Evolutionary conservation across 2,888 invertebrate genomes (phyloP), one percentile per base, ranked within the genome.

Genomic region (Lomographa bimaculata): DNA sequence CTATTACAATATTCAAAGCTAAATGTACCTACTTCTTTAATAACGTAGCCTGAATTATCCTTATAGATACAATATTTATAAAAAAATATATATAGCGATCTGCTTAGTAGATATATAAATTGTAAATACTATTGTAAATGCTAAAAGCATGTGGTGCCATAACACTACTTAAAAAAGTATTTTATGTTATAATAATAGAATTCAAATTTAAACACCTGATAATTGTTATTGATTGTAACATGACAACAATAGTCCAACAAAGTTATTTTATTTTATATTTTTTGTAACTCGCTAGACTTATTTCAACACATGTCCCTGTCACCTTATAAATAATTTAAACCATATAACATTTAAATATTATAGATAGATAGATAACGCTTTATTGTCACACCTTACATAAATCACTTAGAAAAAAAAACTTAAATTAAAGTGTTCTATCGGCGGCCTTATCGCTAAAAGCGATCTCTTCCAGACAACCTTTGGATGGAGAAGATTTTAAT

Each of bases 101-200:
- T 66, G 64, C 63, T 62, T 62, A 57, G 52, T 49, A 54, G 54
- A 64, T 52, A 52, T 41, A 49, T 62, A 68, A 27, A 57, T 47
- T 79, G 74, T 79, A 77, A 64, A 79, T 80, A 74, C 60, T 57
- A 60, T 62, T 64, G 58, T 65, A 60, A 72, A 72, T 86, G 86
- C 85, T 89, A 50, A 80, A 83, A 86, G 89, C 87, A 85, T 85
- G 78, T 74, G 78, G 87, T 89, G 89, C 89, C 89, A 89, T 89
- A 75, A 79, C 77, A 80, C 75, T 78, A 74, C 76, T 79, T 35
- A 33, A 33, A 37, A 66, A 34, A 77, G 70, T 76, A 75, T 77
- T 77, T 71, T 71, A 63, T 73, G 64, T 58, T 12, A 49, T 51
- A 51, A 34, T 46, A 50, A 51, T 46, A 54, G 50, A 44, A 28